Evolutionary conservation across 2,888 invertebrate genomes (phyloP), one percentile per base, ranked within the genome.

Genomic region (Frankliniella fusca): DNA sequence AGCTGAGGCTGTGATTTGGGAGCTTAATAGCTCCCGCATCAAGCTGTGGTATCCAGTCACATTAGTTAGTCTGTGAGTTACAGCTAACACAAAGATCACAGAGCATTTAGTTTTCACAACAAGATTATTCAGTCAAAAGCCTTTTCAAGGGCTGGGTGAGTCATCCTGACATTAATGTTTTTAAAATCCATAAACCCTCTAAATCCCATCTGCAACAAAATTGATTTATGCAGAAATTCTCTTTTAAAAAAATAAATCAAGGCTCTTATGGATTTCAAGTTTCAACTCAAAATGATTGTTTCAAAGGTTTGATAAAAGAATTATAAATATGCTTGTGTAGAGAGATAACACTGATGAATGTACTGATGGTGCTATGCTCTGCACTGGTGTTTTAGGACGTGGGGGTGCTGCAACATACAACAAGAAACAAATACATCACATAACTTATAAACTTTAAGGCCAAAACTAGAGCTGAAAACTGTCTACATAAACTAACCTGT

Each of bases 401-500:
- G 70, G 23, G 10, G 70, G 70, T 23, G 27, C 70, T 76, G 70
- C 20, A 15, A 54, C 15, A 54, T 20, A 54, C 15, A 76, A 27
- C 12, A 76, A 76, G 27, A 23, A 23, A 76, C 70, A 27, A 10
- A 7, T 61, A 61, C 18, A 18, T 61, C n/a, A 61, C 20, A 61
- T 5, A 61, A 61, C 18, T 20, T 61, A 18, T 38, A 38, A 38
- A 38, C 2, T 61, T 61, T 20, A 12, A 8, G 54, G 54, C 10
- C n/a, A 38, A 38, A 38, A 5, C 38, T 38, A 38, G 38, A 38
- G 5, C 38, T 38, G 38, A 2, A 38, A 8, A 15, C 15, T 10
- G 61, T 18, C 38, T 3, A 38, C 3, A 38, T 23, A 5, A 5
- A 10, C 76, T n/a, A 81, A 84, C 84, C 84, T 65, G 84, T 84